Base-by-base conservation (phyloP, 1,140 invertebrate genomes). In the Hermatobates lingyangjiaoensis region DNA sequence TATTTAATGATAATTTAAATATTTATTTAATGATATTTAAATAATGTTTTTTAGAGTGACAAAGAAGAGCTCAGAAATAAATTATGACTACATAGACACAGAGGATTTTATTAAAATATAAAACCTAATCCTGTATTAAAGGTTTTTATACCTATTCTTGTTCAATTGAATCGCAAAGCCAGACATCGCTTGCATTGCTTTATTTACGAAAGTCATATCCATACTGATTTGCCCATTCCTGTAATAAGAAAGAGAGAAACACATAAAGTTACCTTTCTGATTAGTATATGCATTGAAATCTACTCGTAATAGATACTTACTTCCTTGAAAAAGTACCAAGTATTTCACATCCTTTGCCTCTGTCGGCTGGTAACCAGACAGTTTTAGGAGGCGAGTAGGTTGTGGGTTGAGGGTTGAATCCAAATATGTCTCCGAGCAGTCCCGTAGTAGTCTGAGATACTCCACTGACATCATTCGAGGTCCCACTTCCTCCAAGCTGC, bases 91-190 rank as follows among this genome's bases (percentile, higher is more conserved):
- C n/a, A n/a, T n/a, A n/a, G n/a, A n/a, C n/a, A n/a, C n/a, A n/a
- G n/a, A n/a, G n/a, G n/a, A n/a, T n/a, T n/a, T n/a, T n/a, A n/a
- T n/a, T n/a, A n/a, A n/a, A n/a, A n/a, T n/a, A n/a, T n/a, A n/a
- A n/a, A n/a, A n/a, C n/a, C n/a, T n/a, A n/a, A n/a, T n/a, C n/a
- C n/a, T n/a, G n/a, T n/a, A n/a, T n/a, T n/a, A n/a, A n/a, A n/a
- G n/a, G n/a, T n/a, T n/a, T n/a, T n/a, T 7, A 48, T 61, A 76
- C 73, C 73, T 80, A 68, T 98, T 99, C 70, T 97, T 98, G 67
- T 98, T 99, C 56, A 99, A 80, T 64, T 98, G 95, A 65, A 98
- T 88, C 26, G 94, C 95, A 71, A 98, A 98, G 7, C 79, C 83
- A 57, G 72, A 78, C 87, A 98, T 95, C 15, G 91, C 81, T 62